These are phyloP conservation scores for Drosophila novamexicana DNA, from an alignment of 1,140 invertebrate species.

Conservation along the genomic window DNA sequence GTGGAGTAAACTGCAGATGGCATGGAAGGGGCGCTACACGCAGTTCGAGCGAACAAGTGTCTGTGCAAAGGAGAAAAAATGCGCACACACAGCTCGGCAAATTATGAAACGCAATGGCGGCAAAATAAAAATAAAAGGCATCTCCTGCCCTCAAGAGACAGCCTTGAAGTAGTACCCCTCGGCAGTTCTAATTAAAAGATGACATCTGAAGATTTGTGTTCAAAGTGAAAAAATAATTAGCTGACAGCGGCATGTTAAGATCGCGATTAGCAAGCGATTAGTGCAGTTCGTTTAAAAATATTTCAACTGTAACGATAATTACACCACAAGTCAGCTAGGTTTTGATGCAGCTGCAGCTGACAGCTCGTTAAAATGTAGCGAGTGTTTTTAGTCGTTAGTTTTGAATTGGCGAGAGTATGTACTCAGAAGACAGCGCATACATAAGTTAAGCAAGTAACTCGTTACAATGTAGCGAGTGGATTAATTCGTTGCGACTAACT, in stretches of 20 bases:
- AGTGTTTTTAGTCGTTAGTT: too few relatives aligned
- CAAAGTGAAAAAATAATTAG: conserved; percentile 49
- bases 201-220: conserved; percentile 37
- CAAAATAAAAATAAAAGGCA: conserved; percentile 6
- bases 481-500: too few relatives aligned
- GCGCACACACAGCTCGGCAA: conserved; percentile 9
- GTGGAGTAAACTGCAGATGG: background rate
- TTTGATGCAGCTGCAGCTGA: too few relatives aligned
- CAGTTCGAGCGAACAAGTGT: conserved; percentile 8
- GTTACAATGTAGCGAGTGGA: too few relatives aligned
- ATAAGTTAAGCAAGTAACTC: too few relatives aligned
- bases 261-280: conserved; percentile 7
- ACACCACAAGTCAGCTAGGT: too few relatives aligned
- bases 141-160: background rate
- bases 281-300: conserved; percentile 2
- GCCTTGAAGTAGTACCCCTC: conserved; percentile 1
- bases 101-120: conserved; percentile 22
- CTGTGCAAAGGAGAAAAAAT: background rate
- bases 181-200: conserved; percentile 56
- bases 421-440: too few relatives aligned
- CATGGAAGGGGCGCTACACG: background rate
- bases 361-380: background rate
- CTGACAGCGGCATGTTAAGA: conserved; percentile 47
- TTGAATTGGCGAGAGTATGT: too few relatives aligned
- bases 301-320: background rate